phyloP scores from a whole-genome alignment of 2,888 invertebrate genomes.

The Acleris laterana region DNA sequence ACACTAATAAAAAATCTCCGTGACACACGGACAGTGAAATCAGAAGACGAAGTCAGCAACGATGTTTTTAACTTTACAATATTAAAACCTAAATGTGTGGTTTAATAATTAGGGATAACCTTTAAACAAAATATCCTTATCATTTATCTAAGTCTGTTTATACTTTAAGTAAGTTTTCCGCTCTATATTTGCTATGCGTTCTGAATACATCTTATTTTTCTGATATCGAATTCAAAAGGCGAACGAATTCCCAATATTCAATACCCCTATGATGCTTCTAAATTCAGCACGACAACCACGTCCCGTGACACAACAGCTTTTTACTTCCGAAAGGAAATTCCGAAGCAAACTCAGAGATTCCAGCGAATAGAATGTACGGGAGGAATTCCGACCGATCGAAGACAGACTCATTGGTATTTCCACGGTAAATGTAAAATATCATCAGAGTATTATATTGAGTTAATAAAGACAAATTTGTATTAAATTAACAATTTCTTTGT shows the following conservation, averaged over 20 bases:
- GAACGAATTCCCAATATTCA: constrained; percentile 1
- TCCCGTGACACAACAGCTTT: constrained; percentile 7
- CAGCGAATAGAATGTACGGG: constrained; percentile 7
- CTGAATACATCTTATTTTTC: too few relatives aligned
- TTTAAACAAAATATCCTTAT: too few relatives aligned
- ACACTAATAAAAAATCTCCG: too few relatives aligned
- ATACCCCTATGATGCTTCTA: constrained; percentile 1
- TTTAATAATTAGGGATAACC: too few relatives aligned
- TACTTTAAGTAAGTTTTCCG: too few relatives aligned
- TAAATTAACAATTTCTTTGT: too few relatives aligned
- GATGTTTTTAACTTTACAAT: too few relatives aligned
- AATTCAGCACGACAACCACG: constrained; percentile 10
- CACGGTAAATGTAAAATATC: not conserved
- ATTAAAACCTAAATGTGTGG: too few relatives aligned
- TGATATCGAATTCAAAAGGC: not conserved
- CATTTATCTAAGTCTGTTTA: too few relatives aligned
- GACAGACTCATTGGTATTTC: constrained; percentile 12
- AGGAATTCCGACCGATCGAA: constrained; percentile 12
- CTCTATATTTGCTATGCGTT: too few relatives aligned
- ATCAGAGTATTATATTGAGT: not conserved
- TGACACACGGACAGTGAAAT: too few relatives aligned
- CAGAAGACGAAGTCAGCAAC: too few relatives aligned
- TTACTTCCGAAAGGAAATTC: constrained; percentile 12
- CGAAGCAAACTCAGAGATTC: constrained; percentile 16
- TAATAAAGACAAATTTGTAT: not conserved